Base-by-base conservation (phyloP, 2,113 vertebrate species). In the Cepphus grylle region DNA sequence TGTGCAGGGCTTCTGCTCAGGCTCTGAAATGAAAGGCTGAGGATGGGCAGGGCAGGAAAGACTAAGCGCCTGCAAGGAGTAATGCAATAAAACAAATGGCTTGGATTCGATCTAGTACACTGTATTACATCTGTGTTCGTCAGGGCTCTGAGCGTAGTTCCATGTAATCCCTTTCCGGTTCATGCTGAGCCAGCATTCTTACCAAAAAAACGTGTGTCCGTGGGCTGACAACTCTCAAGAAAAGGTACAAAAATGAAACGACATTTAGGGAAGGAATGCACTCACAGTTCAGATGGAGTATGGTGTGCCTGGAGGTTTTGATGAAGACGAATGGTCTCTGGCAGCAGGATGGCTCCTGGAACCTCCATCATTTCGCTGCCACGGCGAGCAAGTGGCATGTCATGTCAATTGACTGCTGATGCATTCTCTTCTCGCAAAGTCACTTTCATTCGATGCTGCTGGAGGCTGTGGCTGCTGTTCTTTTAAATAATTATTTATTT, bases 71-170 rank as follows among this genome's bases (percentile, higher is more conserved):
- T 90, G 59, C 20, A 74, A 83, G 80, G 63, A 3, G 9, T 81
- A 65, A 30, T 45, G 20, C 58, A 61, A 30, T 90, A 23, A 67
- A 86, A 90, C 20, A 66, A 95, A 78, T 34, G 16, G 7, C 80
- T 86, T 1, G 1, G 12, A 52, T 85, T 26, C 0, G 0, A 34
- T 79, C 38, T 73, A 3, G 6, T 42, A 20, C 0, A 0, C 53
- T 65, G 30, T 67, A 45, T 61, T 90, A 19, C 8, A 14, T 47
- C 59, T 50, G 22, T 65, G n/a, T 77, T 86, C 5, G 1, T 71
- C 71, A 40, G 79, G 36, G n/a, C 45, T 67, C 67, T 88, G 79
- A 77, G 67, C 40, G 3, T 13, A 32, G 40, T 29, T 70, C 40
- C 59, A 8, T 25, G n/a, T 49, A 23, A 53, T 61, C 2, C 0